These are phyloP conservation scores for Coelopa frigida DNA, from an alignment of 1,140 invertebrate genomes.

Conservation along the genomic window DNA sequence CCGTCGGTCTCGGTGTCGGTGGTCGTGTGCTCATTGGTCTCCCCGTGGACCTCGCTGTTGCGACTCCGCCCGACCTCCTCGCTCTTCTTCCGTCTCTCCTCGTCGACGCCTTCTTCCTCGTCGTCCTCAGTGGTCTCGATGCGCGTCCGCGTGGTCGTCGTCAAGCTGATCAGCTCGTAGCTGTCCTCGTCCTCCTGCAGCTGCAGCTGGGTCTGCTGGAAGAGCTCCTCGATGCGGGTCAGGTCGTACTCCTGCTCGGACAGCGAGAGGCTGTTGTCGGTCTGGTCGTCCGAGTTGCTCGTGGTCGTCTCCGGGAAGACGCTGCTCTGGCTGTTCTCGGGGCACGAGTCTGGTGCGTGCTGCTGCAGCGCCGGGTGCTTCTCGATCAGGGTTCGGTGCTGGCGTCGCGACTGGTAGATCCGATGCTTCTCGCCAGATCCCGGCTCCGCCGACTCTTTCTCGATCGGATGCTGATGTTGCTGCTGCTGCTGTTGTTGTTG, in stretches of 20 bases:
- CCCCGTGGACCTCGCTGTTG: neutral
- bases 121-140: constrained; percentile 31
- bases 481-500: constrained; percentile 2
- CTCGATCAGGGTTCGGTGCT: constrained; percentile 14
- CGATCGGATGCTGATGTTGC: constrained; percentile 16
- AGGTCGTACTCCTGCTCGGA: constrained; percentile 41
- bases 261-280: constrained; percentile 29
- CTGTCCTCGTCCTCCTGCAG: constrained; percentile 13
- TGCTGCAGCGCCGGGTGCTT: constrained; percentile 1
- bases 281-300: constrained; percentile 38
- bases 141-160: constrained; percentile 31
- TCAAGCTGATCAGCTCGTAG: constrained; percentile 37
- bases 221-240: constrained; percentile 35
- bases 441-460: constrained; percentile 32
- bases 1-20: constrained; percentile 23
- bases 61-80: neutral
- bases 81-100: neutral
- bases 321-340: constrained; percentile 40
- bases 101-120: constrained; percentile 20
- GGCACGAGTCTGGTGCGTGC: constrained; percentile 27
- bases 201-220: constrained; percentile 19
- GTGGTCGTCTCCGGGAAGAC: constrained; percentile 38
- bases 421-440: constrained; percentile 27
- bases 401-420: constrained; percentile 34
- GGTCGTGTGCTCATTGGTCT: neutral